Evolutionary conservation across 2,797 vertebrate species (phyloP).

Genomic region (Zenarchopterus dispar): DNA sequence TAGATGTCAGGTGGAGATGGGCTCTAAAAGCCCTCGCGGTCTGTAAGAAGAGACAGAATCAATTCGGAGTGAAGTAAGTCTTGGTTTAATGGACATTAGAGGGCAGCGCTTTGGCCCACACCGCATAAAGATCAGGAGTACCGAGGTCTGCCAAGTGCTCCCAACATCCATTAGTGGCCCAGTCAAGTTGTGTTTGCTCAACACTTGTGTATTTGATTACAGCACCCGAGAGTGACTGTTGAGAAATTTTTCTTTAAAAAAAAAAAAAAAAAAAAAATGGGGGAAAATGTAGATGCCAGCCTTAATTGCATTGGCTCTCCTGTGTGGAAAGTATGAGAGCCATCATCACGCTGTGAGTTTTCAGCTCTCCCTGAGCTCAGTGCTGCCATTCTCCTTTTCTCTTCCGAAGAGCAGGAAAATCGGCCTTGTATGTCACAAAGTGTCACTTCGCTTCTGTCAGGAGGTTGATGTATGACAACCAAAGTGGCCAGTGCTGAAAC

Average conservation of each 20-base stretch:
- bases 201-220: constrained; percentile 33
- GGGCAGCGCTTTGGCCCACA: constrained; percentile 55
- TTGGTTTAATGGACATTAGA: constrained; percentile 66
- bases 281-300: neutral
- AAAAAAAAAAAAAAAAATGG: too few relatives aligned
- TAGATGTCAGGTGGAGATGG: constrained; percentile 46
- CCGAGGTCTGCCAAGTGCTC: constrained; percentile 56
- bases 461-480: constrained; percentile 65
- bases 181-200: constrained; percentile 55
- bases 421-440: constrained; percentile 69
- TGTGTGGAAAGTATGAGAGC: neutral
- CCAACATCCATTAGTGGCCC: constrained; percentile 60
- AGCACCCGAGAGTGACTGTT: constrained; percentile 9
- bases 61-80: constrained; percentile 60
- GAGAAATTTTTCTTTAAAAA: constrained; percentile 9
- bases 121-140: constrained; percentile 50
- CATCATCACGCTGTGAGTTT: constrained; percentile 18
- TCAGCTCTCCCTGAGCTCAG: constrained; percentile 17
- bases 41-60: constrained; percentile 69
- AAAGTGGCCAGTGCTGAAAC: constrained; percentile 71
- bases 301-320: neutral
- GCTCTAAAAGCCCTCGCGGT: constrained; percentile 59
- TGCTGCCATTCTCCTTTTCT: constrained; percentile 10
- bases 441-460: constrained; percentile 66
- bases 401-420: constrained; percentile 52